phyloP scores from a whole-genome alignment of 1,140 invertebrate species.

The Heliconius nattereri region DNA sequence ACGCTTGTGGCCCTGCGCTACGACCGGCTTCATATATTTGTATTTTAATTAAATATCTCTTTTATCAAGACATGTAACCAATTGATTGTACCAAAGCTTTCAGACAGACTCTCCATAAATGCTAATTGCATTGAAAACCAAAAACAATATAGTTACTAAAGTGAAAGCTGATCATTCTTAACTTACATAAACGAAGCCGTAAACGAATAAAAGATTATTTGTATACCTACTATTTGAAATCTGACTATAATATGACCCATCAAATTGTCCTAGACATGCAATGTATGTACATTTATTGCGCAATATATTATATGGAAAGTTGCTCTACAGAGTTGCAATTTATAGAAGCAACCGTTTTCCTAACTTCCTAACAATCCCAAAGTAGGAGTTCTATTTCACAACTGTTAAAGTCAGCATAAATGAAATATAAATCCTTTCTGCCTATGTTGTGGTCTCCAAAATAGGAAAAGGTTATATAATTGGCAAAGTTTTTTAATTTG shows the following conservation, averaged over 20 bases:
- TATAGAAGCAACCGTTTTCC: background rate
- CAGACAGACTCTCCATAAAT: no score
- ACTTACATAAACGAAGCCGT: background rate
- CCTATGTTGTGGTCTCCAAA: background rate
- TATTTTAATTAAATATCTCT: no score
- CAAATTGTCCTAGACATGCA: background rate
- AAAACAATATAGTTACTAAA: background rate
- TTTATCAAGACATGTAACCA: no score
- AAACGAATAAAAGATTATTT: background rate
- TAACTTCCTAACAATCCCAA: constrained; percentile 7
- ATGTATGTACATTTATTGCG: background rate
- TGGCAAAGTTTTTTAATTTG: background rate
- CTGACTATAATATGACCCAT: background rate
- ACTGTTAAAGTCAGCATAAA: background rate
- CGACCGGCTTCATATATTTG: no score
- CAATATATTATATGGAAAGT: constrained; percentile 11
- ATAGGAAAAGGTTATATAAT: background rate
- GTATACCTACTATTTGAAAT: background rate
- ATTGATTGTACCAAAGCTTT: no score
- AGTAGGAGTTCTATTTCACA: constrained; percentile 9
- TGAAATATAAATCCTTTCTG: background rate
- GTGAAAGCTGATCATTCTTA: background rate
- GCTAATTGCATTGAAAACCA: no score
- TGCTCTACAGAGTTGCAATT: background rate
- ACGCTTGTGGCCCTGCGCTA: no score